Percentiles rank a stretch among this genome's conserved stretches.
Evolutionary conservation across 2,797 vertebrate species (phyloP).

Genomic region (Gila robusta): DNA sequence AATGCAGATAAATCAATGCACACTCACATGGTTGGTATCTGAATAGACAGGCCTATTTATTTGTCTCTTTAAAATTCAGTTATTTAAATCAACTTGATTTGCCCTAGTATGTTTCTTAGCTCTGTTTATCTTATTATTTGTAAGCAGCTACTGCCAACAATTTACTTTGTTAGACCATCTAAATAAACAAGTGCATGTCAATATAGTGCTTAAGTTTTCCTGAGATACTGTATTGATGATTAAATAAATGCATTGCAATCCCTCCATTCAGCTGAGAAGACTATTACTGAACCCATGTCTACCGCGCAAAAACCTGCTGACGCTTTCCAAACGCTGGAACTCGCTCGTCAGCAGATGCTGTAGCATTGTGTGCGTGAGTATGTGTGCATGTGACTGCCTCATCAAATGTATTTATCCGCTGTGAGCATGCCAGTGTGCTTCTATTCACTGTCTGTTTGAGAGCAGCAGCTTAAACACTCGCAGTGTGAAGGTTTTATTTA

Average conservation of each 20-base stretch:
- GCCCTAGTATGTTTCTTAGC: neutral
- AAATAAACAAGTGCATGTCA: slow-evolving; percentile 21
- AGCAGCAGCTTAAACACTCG: slow-evolving; percentile 26
- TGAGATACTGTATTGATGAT: slow-evolving; percentile 49
- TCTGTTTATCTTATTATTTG: neutral
- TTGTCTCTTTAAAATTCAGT: slow-evolving; percentile 1
- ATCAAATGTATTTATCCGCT: slow-evolving; percentile 46
- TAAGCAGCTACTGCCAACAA: neutral
- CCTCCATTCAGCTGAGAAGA: slow-evolving; percentile 51
- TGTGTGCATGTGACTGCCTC: slow-evolving; percentile 51
- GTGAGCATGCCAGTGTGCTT: slow-evolving; percentile 35
- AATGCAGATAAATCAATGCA: neutral
- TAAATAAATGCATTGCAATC: slow-evolving; percentile 55
- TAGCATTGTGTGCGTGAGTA: slow-evolving; percentile 34
- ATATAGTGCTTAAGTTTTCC: slow-evolving; percentile 29
- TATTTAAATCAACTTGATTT: neutral
- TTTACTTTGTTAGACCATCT: neutral
- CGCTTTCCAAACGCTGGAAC: slow-evolving; percentile 50
- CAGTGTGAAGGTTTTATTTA: slow-evolving; percentile 27
- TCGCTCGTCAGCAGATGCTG: slow-evolving; percentile 55
- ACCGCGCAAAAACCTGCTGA: slow-evolving; percentile 56
- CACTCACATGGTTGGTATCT: neutral
- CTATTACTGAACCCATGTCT: slow-evolving; percentile 57
- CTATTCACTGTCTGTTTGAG: slow-evolving; percentile 36
- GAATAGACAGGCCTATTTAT: neutral